Evolutionary conservation across 1,140 invertebrate genomes (phyloP).

Genomic region (Drosophila pandora): DNA sequence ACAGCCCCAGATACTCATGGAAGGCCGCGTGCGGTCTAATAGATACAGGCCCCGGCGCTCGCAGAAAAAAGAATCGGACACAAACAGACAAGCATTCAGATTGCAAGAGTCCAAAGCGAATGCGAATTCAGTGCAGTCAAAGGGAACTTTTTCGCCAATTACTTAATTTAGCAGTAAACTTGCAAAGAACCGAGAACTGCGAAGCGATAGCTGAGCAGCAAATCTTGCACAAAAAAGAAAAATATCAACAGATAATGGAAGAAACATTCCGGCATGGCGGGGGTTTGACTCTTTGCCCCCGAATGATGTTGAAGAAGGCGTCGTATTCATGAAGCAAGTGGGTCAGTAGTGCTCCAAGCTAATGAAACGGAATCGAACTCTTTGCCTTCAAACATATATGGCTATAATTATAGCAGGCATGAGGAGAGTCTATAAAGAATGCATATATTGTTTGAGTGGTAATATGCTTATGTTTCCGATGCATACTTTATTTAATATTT

Average conservation of each 20-base stretch:
- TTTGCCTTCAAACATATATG: no score
- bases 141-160: constrained; percentile 62
- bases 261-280: background rate
- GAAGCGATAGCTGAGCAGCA: constrained; percentile 17
- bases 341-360: constrained; percentile 47
- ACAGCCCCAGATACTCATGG: constrained; percentile 41
- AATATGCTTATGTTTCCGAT: no score
- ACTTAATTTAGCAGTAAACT: constrained; percentile 79
- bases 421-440: no score
- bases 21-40: constrained; percentile 47
- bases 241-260: constrained; percentile 1
- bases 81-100: constrained; percentile 48
- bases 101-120: constrained; percentile 61
- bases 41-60: constrained; percentile 42
- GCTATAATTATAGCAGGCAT: no score
- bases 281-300: constrained; percentile 36
- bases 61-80: constrained; percentile 20
- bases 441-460: no score
- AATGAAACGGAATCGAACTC: background rate
- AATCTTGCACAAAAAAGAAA: constrained; percentile 29
- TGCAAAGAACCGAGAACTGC: constrained; percentile 41
- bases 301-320: constrained; percentile 33
- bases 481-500: no score
- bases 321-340: constrained; percentile 50
- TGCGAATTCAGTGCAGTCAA: background rate